Percentiles rank a stretch among this genome's conserved stretches.
Evolutionary conservation across 1,140 invertebrate genomes (phyloP).

Genomic region (Temnothorax nylanderi): DNA sequence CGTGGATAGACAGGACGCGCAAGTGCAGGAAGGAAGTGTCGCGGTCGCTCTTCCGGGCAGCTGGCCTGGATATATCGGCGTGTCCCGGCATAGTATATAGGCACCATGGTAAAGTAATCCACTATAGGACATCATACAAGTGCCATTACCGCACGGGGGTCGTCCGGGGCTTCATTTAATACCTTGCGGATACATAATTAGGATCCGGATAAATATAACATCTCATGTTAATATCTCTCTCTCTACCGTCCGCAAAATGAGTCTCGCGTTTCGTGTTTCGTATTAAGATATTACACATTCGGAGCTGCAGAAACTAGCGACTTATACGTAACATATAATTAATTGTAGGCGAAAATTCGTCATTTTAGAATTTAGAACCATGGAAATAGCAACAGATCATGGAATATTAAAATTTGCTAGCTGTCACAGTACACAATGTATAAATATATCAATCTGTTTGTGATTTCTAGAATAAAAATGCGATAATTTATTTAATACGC

Average conservation of each 20-base stretch:
- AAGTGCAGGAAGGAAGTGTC: slow-evolving; percentile 84
- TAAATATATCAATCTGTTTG: neutral
- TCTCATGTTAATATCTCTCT: slow-evolving; percentile 35
- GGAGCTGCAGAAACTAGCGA: neutral
- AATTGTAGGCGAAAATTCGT: neutral
- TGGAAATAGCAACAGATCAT: neutral
- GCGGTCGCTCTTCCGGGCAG: slow-evolving; percentile 85
- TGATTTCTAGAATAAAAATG: neutral
- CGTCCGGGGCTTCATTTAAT: slow-evolving; percentile 79
- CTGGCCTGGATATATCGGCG: slow-evolving; percentile 81
- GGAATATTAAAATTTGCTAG: neutral
- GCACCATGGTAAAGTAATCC: slow-evolving; percentile 84
- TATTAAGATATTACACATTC: neutral
- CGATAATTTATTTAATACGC: neutral
- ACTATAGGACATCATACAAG: slow-evolving; percentile 84
- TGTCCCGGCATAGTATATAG: slow-evolving; percentile 61
- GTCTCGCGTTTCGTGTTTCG: neutral
- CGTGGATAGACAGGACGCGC: slow-evolving; percentile 74
- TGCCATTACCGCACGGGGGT: slow-evolving; percentile 79
- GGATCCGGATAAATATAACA: slow-evolving; percentile 72
- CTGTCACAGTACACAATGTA: neutral
- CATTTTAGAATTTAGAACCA: neutral
- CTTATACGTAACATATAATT: neutral
- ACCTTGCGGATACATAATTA: slow-evolving; percentile 76
- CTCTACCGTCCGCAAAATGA: neutral